Base-by-base conservation (phyloP, 1,140 invertebrate genomes). In the Hycleus cichorii region DNA sequence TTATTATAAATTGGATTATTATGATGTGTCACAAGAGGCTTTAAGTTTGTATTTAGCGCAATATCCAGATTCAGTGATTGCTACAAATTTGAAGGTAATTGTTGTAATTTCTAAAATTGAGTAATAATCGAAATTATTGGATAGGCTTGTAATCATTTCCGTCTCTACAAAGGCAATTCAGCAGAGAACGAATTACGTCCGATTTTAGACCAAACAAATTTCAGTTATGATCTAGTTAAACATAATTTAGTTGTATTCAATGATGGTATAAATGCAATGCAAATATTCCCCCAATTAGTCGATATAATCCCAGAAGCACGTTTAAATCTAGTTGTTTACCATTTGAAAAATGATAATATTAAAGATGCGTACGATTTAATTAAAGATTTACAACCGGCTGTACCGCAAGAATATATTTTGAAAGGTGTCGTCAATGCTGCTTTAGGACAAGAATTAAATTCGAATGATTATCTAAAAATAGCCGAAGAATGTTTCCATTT, bases 171-270 rank as follows among this genome's bases (percentile, higher is more conserved):
- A 73, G 94, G 94, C 3, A 90, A 90, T 69, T 89, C 91, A 18
- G 96, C 95, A 12, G 94, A 98, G 77, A 81, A 82, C 48, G 90
- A 91, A 69, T 79, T 93, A 54, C 88, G 90, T 67, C 82, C 88
- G 45, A 82, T 92, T 39, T 78, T 87, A 4, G 90, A 93, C 64
- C 85, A 87, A 72, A 87, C 89, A 64, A 91, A 84, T 43, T 97
- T 92, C 74, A 92, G 91, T 1, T 88, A 91, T 70, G 95, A 98
- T 78, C 78, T 98, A 27, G 88, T 99, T 24, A 87, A 89, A 48
- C 96, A 99, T 71, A 99, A 99, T 76, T 77, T 95, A 63, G 95
- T 97, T 24, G 96, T 99, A 8, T 99, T 99, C 72, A 80, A 90
- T 62, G 88, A 87, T 61, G 97, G 97, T 0, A 94, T 98, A 75